Evolutionary conservation across 2,888 invertebrate genomes (phyloP), one percentile per base, ranked within the genome.

Genomic region (Himalopsyche anomala): DNA sequence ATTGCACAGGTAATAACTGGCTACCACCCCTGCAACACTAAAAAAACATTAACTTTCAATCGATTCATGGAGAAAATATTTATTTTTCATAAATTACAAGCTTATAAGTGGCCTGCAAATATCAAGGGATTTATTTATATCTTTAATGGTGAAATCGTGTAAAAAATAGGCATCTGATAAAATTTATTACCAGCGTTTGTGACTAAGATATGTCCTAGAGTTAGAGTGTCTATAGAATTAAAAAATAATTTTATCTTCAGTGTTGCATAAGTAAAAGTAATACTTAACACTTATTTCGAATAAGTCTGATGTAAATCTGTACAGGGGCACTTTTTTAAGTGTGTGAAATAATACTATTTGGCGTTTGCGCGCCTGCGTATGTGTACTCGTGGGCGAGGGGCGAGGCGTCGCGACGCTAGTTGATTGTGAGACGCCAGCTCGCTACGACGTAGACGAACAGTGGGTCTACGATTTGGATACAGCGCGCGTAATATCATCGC

Each of bases 341-440:
- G 82, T 80, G 79, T 82, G 79, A 42, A 28, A 28, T 51, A 19
- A n/a, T 81, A 42, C 51, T 15, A 4, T 19, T 28, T 45, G 84
- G 51, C 36, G 40, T 74, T 55, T 17, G 90, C 36, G 87, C 45
- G 88, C 88, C 89, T 91, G 89, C 89, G 90, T 89, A n/a, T n/a
- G 54, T n/a, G 28, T 38, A 42, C 15, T 17, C 38, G 36, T 40
- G 28, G 91, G 91, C 90, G 91, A 92, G 90, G 91, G 90, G 91
- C 90, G 91, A 90, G 90, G 90, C 89, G 90, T 89, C 90, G 90
- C 90, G 91, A 90, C 89, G 91, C 89, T 90, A 91, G 91, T 92
- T 91, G 85, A 86, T 82, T 90, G 90, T 88, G 89, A 89, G 89
- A 89, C 85, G 85, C 84, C 80, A 90, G 82, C 28, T 45, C 84